Conservation (phyloP, 2,888 invertebrate genomes). For the Gastracanthus pulcherrimus region DNA sequence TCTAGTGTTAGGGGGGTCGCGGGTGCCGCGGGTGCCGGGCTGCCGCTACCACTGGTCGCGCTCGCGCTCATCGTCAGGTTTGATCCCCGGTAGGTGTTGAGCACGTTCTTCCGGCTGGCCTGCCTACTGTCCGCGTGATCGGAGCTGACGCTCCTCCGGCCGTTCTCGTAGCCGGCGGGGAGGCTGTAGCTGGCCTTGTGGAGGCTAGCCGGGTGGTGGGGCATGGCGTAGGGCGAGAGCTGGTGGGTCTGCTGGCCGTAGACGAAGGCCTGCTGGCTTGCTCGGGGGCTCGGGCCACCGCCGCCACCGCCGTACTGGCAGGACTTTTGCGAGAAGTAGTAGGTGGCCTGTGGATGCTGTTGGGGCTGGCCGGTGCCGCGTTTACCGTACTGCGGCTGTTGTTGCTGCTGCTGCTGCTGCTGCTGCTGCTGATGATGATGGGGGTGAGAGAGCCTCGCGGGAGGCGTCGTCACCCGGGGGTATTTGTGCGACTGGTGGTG, state of each 20-base stretch:
- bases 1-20: neutral
- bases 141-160: neutral
- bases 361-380: constrained; percentile 32
- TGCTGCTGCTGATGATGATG: constrained; percentile 54
- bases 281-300: neutral
- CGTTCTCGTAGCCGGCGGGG: neutral
- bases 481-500: constrained; percentile 45
- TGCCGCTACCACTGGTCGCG: neutral
- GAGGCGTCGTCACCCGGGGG: constrained; percentile 40
- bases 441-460: constrained; percentile 33
- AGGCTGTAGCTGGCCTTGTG: constrained; percentile 16
- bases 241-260: constrained; percentile 29
- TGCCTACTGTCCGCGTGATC: constrained; percentile 52
- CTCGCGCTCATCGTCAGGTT: constrained; percentile 50
- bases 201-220: neutral
- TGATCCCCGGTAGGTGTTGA: constrained; percentile 46
- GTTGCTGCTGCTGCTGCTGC: constrained; percentile 52
- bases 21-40: neutral
- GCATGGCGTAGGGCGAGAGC: constrained; percentile 34
- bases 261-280: constrained; percentile 21
- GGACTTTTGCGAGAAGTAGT: constrained; percentile 54
- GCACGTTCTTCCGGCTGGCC: neutral
- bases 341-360: constrained; percentile 31
- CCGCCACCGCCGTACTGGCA: constrained; percentile 12
- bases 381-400: constrained; percentile 55